Base-by-base conservation (phyloP, 2,888 invertebrate species). In the Zelleria hepariella region DNA sequence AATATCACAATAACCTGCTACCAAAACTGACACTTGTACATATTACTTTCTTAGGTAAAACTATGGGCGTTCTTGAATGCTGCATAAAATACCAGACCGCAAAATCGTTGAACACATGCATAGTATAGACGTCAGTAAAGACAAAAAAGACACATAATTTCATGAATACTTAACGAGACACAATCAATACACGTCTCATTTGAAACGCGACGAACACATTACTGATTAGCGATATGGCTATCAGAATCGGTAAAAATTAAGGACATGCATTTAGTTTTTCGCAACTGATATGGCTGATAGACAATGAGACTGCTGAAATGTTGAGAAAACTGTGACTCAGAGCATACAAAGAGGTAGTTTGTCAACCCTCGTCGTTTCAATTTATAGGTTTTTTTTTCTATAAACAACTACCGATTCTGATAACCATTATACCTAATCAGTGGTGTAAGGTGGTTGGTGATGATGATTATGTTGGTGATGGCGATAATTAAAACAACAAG, bases 191-290 rank as follows among this genome's bases (percentile, higher is more conserved):
- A 53, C 25, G 53, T 53, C 18, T 51, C 7, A 2, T 20, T 8
- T 10, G 23, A 10, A 21, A 51, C 51, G 65, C 69, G 69, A 67
- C 68, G 66, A 65, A 69, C 69, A 70, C 68, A 75, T 64, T 61
- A 81, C 81, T 82, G 77, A 77, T 77, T 72, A 71, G 61, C 20
- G 21, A 20, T 21, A 15, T 15, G 2, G 2, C 15, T 42, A 42
- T 42, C 32, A 15, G 15, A 42, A 42, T 42, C 32, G 15, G 15
- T 42, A 42, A 15, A 15, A 42, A n/a, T n/a, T 42, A 1, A 3
- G 32, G 2, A 15, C 15, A 15, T 42, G 15, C 15, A 15, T 10
- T 2, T 15, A 42, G 49, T 7, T 18, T 7, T 49, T 49, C 49
- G 49, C 49, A 49, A 18, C 49, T 21, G 49, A 49, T 49, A 49